These are phyloP conservation scores for Prochilodus magdalenae DNA, from an alignment of 2,113 vertebrate species.

Conservation along the genomic window DNA sequence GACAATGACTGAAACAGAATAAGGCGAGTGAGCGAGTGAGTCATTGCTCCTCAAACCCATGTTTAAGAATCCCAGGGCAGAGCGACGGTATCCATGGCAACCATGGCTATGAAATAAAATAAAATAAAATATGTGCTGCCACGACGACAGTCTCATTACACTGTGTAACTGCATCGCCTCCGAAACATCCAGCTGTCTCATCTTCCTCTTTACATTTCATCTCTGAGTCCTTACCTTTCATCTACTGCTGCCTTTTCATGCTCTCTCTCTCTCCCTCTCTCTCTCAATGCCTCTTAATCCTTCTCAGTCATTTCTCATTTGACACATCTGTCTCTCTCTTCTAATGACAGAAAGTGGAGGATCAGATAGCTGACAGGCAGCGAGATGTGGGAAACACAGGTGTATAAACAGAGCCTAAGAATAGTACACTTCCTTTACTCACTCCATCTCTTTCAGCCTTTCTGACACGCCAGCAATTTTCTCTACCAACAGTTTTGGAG, in stretches of 20 bases:
- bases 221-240: constrained; percentile 12
- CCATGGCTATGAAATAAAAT: constrained; percentile 30
- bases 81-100: constrained; percentile 43
- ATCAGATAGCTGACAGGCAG: not conserved
- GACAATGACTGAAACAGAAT: constrained; percentile 13
- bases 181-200: constrained; percentile 3
- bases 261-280: not conserved
- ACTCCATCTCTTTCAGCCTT: constrained; percentile 8
- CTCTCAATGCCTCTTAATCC: not conserved
- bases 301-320: constrained; percentile 16
- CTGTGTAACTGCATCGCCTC: not conserved
- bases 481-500: not conserved
- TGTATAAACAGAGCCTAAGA: constrained; percentile 28
- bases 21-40: constrained; percentile 7
- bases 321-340: constrained; percentile 32
- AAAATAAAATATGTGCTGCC: constrained; percentile 9
- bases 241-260: constrained; percentile 7
- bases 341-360: constrained; percentile 23
- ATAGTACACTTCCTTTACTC: constrained; percentile 1
- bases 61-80: constrained; percentile 34
- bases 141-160: constrained; percentile 26
- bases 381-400: not conserved
- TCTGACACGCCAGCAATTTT: constrained; percentile 2
- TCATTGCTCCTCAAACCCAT: constrained; percentile 21
- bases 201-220: constrained; percentile 12